These are phyloP conservation scores for Coleophora deauratella DNA, from an alignment of 2,888 invertebrate genomes.

Conservation along the genomic window DNA sequence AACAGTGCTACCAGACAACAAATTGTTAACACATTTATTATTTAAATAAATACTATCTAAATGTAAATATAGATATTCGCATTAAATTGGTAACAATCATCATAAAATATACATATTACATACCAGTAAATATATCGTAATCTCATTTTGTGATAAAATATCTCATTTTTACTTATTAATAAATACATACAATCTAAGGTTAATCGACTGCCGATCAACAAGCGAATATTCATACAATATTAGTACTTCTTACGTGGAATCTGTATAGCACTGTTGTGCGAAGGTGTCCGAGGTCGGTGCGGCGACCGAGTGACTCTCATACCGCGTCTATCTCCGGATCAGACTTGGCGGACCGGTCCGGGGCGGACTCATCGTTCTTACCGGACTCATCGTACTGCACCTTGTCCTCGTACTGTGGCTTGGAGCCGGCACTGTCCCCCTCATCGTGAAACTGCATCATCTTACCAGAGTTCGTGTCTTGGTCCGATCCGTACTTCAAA, in stretches of 20 bases:
- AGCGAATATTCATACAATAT: too few species aligned
- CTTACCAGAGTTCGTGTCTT: slow-evolving; percentile 8
- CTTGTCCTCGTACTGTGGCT: background rate
- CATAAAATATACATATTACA: background rate
- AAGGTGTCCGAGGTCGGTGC: slow-evolving; percentile 13
- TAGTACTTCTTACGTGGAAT: too few species aligned
- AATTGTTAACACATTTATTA: background rate
- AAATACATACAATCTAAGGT: too few species aligned
- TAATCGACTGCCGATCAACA: too few species aligned
- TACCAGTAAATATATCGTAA: background rate
- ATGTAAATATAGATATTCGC: background rate
- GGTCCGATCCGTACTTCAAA: slow-evolving; percentile 4
- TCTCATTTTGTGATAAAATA: background rate
- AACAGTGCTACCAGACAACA: slow-evolving; percentile 12
- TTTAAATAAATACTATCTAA: too few species aligned
- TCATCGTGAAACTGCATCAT: too few species aligned
- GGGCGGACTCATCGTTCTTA: too few species aligned
- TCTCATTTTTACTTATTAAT: too few species aligned
- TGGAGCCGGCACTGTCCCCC: too few species aligned
- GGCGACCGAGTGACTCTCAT: too few species aligned
- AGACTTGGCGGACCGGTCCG: too few species aligned
- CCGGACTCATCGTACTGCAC: slow-evolving; percentile 16
- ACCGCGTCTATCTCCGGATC: too few species aligned
- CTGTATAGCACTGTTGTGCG: slow-evolving; percentile 12
- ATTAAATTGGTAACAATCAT: slow-evolving; percentile 1